Evolutionary conservation across 2,888 invertebrate species (phyloP), one percentile per base, ranked within the genome.

Genomic region (Dusona sp.): DNA sequence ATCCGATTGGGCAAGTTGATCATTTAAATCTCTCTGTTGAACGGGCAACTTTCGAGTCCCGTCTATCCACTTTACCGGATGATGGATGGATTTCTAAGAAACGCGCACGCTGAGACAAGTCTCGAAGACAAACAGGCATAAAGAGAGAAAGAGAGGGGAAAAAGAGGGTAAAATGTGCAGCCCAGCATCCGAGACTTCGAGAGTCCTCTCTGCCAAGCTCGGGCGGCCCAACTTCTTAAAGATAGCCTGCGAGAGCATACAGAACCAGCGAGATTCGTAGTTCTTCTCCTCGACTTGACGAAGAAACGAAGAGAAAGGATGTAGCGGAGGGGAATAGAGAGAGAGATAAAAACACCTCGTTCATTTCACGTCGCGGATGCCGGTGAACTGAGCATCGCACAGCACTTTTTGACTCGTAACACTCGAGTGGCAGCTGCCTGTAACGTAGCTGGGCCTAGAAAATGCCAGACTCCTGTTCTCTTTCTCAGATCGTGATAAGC

Each of bases 41-140:
- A 83, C 79, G 87, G 82, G 88, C 80, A 90, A 91, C 89, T 90
- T 90, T 89, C 86, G 87, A 91, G 89, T 88, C 89, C 87, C 89
- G 89, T 91, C 92, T 89, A 88, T 87, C 90, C 91, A 90, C 91
- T 91, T 91, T 90, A 83, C 88, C 48, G 86, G 89, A 91, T 92
- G 92, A 92, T 92, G 90, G 92, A 92, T 91, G 91, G 90, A 88
- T 87, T 80, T 80, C 89, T 51, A 42, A 75, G 79, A 79, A 81
- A 85, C 85, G 70, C 79, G 67, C 68, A 67, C 64, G 64, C 79
- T 9, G 29, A 36, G 61, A 64, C 80, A 45, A 79, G 72, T 25
- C 72, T 67, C 51, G 16, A 65, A 78, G 65, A 54, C 51, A 70
- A 57, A 79, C 54, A 29, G 51, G 7, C 67, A 16, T 33, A 51